Conservation (phyloP, 2,113 vertebrate genomes). For the Perca flavescens region DNA sequence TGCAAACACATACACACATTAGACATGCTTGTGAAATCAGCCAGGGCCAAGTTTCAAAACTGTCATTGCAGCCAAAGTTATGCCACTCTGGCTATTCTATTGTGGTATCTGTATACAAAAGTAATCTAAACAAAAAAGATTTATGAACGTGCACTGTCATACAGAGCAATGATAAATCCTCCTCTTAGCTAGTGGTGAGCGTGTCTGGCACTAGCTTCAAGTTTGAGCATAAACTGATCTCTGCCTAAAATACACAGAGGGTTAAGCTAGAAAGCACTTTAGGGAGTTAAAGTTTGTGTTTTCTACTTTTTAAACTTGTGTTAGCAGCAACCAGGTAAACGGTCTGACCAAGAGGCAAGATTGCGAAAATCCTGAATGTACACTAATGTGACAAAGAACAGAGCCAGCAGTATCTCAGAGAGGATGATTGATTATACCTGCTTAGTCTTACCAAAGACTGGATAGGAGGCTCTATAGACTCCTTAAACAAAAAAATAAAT, state of each 20-base stretch:
- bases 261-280: slow-evolving; percentile 18
- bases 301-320: slow-evolving; percentile 26
- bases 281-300: slow-evolving; percentile 22
- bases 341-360: not conserved
- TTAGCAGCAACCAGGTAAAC: slow-evolving; percentile 26
- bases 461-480: slow-evolving; percentile 13
- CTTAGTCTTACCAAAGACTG: slow-evolving; percentile 2
- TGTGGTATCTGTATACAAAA: slow-evolving; percentile 66
- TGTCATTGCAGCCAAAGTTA: slow-evolving; percentile 48
- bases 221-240: slow-evolving; percentile 47
- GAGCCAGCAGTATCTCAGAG: slow-evolving; percentile 15
- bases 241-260: slow-evolving; percentile 35
- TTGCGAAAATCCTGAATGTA: slow-evolving; percentile 6
- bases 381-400: slow-evolving; percentile 39
- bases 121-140: slow-evolving; percentile 78
- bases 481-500: slow-evolving; percentile 37
- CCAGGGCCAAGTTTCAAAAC: slow-evolving; percentile 29
- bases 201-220: slow-evolving; percentile 60
- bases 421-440: slow-evolving; percentile 9
- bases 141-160: slow-evolving; percentile 72
- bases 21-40: slow-evolving; percentile 32
- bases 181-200: slow-evolving; percentile 24
- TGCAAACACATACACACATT: slow-evolving; percentile 4
- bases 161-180: slow-evolving; percentile 63
- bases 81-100: slow-evolving; percentile 59